Percentiles rank a stretch among this genome's conserved stretches.
Evolutionary conservation across 2,888 invertebrate species (phyloP).

Genomic region (Latrodectus elegans): DNA sequence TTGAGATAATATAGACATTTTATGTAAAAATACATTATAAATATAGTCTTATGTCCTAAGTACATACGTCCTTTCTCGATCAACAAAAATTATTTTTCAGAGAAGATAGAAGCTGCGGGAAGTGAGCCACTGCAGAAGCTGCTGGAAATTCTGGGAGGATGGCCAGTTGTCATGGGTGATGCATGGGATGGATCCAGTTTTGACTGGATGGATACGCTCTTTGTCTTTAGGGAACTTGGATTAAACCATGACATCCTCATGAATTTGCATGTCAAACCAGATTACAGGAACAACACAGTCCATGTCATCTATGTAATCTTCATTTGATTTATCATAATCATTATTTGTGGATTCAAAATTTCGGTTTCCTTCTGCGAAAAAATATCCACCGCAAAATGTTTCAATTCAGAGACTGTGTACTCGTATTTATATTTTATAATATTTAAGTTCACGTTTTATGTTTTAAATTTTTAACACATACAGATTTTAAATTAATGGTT

Average conservation of each 20-base stretch:
- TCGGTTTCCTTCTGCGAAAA: too few relatives aligned
- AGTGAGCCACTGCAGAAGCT: conserved; percentile 39
- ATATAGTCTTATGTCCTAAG: too few relatives aligned
- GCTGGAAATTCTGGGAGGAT: conserved; percentile 58
- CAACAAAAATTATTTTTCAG: neutral
- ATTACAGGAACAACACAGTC: conserved; percentile 88
- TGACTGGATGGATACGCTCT: conserved; percentile 64
- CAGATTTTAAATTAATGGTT: too few relatives aligned
- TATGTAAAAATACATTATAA: too few relatives aligned
- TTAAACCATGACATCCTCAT: conserved; percentile 63
- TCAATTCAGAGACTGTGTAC: too few relatives aligned
- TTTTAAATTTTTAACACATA: too few relatives aligned
- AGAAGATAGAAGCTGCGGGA: conserved; percentile 35
- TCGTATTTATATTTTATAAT: too few relatives aligned
- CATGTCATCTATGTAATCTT: conserved; percentile 65
- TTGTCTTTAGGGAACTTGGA: conserved; percentile 41
- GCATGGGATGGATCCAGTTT: conserved; percentile 54
- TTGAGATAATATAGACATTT: too few relatives aligned
- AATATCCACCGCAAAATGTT: too few relatives aligned
- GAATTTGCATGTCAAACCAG: conserved; percentile 88
- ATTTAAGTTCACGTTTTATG: too few relatives aligned
- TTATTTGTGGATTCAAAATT: neutral
- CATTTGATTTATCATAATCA: conserved; percentile 33
- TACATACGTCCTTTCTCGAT: too few relatives aligned
- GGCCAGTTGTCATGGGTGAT: conserved; percentile 60